Evolutionary conservation across 92 coral and sea anemone species (phyloP).

Genomic region (Porites rus): DNA sequence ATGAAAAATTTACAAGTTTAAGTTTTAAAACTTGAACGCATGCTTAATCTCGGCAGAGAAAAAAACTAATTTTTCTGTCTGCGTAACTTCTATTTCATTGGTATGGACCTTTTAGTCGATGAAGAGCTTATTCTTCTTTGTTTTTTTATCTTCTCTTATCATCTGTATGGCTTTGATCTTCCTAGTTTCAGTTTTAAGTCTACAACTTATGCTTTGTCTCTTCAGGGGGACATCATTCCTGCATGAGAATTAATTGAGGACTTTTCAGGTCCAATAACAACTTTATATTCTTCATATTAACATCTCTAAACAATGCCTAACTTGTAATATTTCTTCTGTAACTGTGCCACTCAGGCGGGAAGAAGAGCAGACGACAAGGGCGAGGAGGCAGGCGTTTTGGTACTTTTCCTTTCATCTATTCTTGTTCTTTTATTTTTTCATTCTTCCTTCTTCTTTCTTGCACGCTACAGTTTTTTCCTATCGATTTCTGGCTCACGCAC

Average conservation of each 20-base stretch:
- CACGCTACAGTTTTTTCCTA: neutral
- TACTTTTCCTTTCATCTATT: constrained; percentile 49
- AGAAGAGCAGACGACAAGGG: constrained; percentile 78
- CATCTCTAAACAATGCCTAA: constrained; percentile 37
- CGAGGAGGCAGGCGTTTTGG: constrained; percentile 81
- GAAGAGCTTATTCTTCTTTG: neutral
- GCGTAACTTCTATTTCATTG: too few species aligned
- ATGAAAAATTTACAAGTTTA: neutral
- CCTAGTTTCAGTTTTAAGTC: neutral
- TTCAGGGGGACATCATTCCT: neutral
- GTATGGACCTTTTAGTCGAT: too few species aligned
- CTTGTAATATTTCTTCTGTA: constrained; percentile 36
- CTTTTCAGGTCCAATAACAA: neutral
- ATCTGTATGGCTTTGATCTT: neutral
- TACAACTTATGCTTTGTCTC: constrained; percentile 15
- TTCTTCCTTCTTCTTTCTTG: neutral
- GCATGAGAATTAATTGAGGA: constrained; percentile 15
- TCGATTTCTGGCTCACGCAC: too few species aligned
- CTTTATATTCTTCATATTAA: constrained; percentile 12
- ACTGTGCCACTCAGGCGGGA: constrained; percentile 66
- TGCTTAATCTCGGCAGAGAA: neutral
- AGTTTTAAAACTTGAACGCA: constrained; percentile 2
- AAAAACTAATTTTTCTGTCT: too few species aligned
- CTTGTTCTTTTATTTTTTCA: constrained; percentile 10
- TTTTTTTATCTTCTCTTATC: neutral